phyloP scores from a whole-genome alignment of 1,140 invertebrate species.

The Globodera ellingtonae region DNA sequence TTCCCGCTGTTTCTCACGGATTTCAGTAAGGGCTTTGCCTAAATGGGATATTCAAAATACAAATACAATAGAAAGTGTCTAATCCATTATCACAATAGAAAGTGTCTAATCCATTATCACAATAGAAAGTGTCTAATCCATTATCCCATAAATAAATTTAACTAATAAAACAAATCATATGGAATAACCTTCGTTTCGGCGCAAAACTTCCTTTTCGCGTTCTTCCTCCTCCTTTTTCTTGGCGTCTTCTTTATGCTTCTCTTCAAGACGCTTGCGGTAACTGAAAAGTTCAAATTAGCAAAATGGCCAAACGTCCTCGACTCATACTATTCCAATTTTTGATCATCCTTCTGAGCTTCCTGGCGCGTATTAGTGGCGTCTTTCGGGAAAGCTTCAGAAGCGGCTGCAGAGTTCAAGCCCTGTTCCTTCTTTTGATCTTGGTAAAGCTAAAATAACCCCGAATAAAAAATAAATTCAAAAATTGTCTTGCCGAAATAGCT shows the following conservation, averaged over 20 bases:
- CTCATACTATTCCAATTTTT: slow-evolving; percentile 26
- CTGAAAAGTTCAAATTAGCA: neutral
- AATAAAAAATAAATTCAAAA: slow-evolving; percentile 20
- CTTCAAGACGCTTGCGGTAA: slow-evolving; percentile 34
- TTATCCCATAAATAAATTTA: neutral
- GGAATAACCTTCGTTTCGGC: slow-evolving; percentile 29
- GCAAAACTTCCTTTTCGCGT: slow-evolving; percentile 35
- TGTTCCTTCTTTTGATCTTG: slow-evolving; percentile 32
- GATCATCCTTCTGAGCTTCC: slow-evolving; percentile 4
- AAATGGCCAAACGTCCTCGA: neutral
- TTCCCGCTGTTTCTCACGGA: slow-evolving; percentile 37
- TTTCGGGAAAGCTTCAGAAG: neutral
- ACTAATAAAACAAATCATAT: neutral
- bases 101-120: neutral
- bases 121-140: slow-evolving; percentile 9
- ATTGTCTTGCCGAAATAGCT: slow-evolving; percentile 7
- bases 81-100: slow-evolving; percentile 7
- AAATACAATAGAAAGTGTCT: no score
- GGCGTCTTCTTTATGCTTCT: slow-evolving; percentile 34
- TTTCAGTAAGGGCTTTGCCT: slow-evolving; percentile 35
- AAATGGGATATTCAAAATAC: neutral
- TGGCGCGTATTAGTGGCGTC: neutral
- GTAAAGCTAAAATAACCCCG: slow-evolving; percentile 41
- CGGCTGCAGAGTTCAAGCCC: neutral
- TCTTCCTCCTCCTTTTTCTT: slow-evolving; percentile 38